These are phyloP conservation scores for Cheirogaleus medius DNA, from an alignment of 2,113 vertebrate species.

Conservation along the genomic window DNA sequence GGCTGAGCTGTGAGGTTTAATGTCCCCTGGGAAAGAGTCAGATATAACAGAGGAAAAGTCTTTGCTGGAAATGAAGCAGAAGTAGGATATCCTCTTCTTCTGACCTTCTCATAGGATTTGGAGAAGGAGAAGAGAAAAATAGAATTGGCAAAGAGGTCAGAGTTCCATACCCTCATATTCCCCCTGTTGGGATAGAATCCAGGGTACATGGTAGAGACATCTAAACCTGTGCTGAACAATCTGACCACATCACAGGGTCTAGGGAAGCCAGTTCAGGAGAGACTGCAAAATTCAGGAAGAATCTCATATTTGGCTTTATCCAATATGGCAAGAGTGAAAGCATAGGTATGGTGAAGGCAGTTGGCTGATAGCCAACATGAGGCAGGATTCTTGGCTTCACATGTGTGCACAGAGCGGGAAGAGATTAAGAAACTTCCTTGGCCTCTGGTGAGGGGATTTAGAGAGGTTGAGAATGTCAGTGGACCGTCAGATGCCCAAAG, in stretches of 20 bases:
- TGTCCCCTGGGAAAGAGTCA: background rate
- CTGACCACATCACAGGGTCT: background rate
- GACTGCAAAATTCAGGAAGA: background rate
- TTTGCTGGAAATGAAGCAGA: background rate
- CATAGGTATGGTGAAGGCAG: background rate
- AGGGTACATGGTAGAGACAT: too few species aligned
- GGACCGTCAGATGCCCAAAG: background rate
- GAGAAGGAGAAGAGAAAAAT: background rate
- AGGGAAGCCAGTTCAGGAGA: background rate
- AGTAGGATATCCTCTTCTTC: background rate
- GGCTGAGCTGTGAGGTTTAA: background rate
- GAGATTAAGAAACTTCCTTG: background rate
- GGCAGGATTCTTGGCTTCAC: background rate
- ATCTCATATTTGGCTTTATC: background rate
- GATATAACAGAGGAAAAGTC: background rate
- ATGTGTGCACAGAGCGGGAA: background rate
- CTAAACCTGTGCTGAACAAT: background rate
- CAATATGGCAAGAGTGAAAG: background rate
- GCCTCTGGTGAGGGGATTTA: background rate
- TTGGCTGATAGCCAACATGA: background rate
- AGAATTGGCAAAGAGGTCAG: background rate
- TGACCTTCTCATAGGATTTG: background rate
- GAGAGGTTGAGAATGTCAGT: background rate
- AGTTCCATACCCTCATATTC: background rate
- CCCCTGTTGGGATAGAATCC: background rate